phyloP scores from a whole-genome alignment of 1,140 invertebrate genomes.

The Glossosoma conforme region DNA sequence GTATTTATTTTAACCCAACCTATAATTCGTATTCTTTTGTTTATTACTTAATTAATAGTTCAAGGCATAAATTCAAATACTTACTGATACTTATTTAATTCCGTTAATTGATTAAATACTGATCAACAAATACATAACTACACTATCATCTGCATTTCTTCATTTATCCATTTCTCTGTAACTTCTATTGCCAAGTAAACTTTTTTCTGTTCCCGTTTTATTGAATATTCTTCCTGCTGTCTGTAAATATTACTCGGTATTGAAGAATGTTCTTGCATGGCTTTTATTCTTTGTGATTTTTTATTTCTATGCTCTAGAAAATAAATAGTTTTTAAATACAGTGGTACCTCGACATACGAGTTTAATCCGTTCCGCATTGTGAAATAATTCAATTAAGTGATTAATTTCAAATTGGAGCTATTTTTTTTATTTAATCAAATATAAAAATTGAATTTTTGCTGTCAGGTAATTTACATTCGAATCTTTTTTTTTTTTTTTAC shows the following conservation, averaged over 20 bases:
- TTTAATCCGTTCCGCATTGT: not conserved
- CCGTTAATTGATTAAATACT: not conserved
- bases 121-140: slow-evolving; percentile 30
- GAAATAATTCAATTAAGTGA: too few species aligned
- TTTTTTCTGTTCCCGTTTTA: slow-evolving; percentile 52
- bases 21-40: too few species aligned
- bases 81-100: not conserved
- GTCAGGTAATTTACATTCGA: too few species aligned
- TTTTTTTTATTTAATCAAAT: too few species aligned
- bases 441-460: too few species aligned
- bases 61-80: too few species aligned
- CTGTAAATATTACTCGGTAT: slow-evolving; percentile 53
- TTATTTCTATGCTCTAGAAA: slow-evolving; percentile 72
- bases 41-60: too few species aligned
- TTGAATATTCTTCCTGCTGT: slow-evolving; percentile 53
- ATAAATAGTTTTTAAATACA: slow-evolving; percentile 68
- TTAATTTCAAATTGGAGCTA: too few species aligned
- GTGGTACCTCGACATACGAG: not conserved
- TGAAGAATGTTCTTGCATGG: slow-evolving; percentile 55
- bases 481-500: slow-evolving; percentile 8
- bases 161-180: slow-evolving; percentile 36
- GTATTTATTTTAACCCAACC: too few species aligned
- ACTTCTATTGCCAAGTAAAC: slow-evolving; percentile 48
- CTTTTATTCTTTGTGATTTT: slow-evolving; percentile 74
- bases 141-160: slow-evolving; percentile 48